Percentiles rank a stretch among this genome's conserved stretches.
phyloP scores from a whole-genome alignment of 2,113 vertebrate species.

The Zosterops borbonicus region DNA sequence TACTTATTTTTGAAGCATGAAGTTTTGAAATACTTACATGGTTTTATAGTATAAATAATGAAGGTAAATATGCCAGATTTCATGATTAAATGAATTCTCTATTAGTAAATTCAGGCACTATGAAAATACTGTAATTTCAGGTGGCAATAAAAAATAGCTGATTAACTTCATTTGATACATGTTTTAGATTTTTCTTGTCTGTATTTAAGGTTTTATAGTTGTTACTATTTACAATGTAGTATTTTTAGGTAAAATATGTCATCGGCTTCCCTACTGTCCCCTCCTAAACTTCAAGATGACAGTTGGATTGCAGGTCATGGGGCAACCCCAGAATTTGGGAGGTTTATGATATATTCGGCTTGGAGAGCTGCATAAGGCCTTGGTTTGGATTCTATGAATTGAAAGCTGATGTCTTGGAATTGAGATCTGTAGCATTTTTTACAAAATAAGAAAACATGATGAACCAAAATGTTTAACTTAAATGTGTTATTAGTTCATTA shows the following conservation, averaged over 20 bases:
- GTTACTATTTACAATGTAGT: not conserved
- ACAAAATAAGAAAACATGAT: not conserved
- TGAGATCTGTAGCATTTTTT: not conserved
- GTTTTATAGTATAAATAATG: not conserved
- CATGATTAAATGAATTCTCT: not conserved
- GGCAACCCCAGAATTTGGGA: not conserved
- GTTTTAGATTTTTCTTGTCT: not conserved
- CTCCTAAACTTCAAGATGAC: not conserved
- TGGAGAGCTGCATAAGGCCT: not conserved
- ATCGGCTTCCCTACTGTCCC: rapidly evolving
- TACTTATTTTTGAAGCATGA: not conserved
- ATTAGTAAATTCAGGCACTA: not conserved
- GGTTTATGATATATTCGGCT: rapidly evolving
- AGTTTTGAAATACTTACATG: not conserved
- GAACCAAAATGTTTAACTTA: not conserved
- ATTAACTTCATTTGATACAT: not conserved
- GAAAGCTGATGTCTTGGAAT: not conserved
- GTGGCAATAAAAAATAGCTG: not conserved
- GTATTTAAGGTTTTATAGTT: not conserved
- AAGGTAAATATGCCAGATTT: not conserved
- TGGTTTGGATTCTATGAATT: not conserved
- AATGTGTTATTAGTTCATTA: not conserved
- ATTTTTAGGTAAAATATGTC: not conserved
- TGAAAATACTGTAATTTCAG: not conserved
- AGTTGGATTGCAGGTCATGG: not conserved